phyloP scores from a whole-genome alignment of 2,113 vertebrate species.

The Tyrannus savana region DNA sequence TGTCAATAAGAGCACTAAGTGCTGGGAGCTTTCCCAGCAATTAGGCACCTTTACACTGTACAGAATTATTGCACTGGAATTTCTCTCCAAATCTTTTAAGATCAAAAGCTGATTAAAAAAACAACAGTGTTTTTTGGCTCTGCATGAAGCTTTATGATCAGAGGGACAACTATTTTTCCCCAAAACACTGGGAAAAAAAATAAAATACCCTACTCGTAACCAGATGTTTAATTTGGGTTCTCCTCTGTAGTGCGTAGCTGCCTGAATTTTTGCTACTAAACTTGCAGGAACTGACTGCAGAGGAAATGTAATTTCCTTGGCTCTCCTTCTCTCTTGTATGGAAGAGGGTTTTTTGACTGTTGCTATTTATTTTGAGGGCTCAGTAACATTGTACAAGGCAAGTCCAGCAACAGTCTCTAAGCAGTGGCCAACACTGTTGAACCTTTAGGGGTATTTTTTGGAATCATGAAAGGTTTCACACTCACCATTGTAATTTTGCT shows the following conservation, averaged over 20 bases:
- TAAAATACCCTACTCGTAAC: not conserved
- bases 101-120: not conserved
- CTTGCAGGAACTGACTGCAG: not conserved
- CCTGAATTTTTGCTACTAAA: not conserved
- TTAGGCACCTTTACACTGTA: not conserved
- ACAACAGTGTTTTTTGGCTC: not conserved
- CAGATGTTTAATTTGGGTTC: not conserved
- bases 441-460: not conserved
- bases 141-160: not conserved
- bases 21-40: not conserved
- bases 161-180: not conserved
- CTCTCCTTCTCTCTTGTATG: not conserved
- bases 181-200: not conserved
- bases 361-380: not conserved
- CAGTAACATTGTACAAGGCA: not conserved
- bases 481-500: not conserved
- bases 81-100: not conserved
- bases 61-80: not conserved
- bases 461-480: not conserved
- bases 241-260: not conserved
- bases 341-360: not conserved
- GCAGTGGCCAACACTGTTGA: not conserved
- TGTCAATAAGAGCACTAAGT: not conserved
- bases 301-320: not conserved
- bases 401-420: not conserved